Base-by-base conservation (phyloP, 2,888 invertebrate genomes). In the Maniola hyperantus region DNA sequence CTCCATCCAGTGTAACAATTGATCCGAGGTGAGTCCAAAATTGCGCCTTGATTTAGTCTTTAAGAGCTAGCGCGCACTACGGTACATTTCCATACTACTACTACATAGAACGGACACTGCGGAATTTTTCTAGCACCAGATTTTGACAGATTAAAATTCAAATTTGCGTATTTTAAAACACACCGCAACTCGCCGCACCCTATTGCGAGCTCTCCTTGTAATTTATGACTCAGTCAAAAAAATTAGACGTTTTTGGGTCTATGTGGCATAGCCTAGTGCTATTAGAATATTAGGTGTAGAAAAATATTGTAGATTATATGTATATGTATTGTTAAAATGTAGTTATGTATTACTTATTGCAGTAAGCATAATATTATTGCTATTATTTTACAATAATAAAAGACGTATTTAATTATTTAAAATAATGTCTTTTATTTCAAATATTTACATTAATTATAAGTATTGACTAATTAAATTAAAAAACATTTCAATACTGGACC, bases 351-450 rank as follows among this genome's bases (percentile, higher is more conserved):
- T 72, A 66, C n/a, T n/a, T n/a, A 64, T 67, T 61, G 26, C 58
- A 66, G 34, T 54, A 54, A 34, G 34, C 34, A 54, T 54, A 34
- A 26, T 51, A 2, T 36, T 54, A 54, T 34, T 8, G 0, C 15
- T 48, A 36, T 46, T 63, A 66, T 64, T 20, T 55, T 62, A 76
- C 73, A 20, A 65, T 80, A 83, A 85, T 86, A 83, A 87, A 88
- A 88, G 78, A 74, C 77, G 72, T 74, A 65, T 71, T 68, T 71
- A 79, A 80, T 83, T 80, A 80, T 87, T 90, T 89, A 91, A 88
- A 89, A 90, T 89, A 91, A 87, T 92, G 92, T 91, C 92, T 92
- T 92, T 91, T 92, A 91, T 90, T 91, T 89, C 63, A 76, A 78
- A 83, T 83, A 82, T 80, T 81, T 76, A 81, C 80, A 85, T 79